phyloP scores from a whole-genome alignment of 2,113 vertebrate species.

The Hystrix brachyura region DNA sequence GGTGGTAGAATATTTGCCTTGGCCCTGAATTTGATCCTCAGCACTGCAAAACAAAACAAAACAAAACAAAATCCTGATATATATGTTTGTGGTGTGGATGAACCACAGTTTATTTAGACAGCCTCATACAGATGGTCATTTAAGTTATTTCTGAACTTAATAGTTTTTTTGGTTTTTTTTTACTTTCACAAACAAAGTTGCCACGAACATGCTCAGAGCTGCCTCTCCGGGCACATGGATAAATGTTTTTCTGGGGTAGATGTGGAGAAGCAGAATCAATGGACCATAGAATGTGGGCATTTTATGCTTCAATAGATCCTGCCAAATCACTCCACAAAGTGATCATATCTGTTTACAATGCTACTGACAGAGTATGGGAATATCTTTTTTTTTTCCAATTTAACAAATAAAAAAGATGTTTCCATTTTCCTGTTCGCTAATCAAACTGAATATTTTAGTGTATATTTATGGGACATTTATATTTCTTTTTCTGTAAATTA shows the following conservation, averaged over 20 bases:
- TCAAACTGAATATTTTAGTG: not conserved
- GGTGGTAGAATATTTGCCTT: not conserved
- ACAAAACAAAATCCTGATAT: not conserved
- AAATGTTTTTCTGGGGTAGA: not conserved
- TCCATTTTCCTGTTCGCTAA: not conserved
- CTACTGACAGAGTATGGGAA: not conserved
- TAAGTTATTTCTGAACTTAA: not conserved
- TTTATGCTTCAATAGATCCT: not conserved
- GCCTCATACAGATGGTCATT: not conserved
- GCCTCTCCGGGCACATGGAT: not conserved
- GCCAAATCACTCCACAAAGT: not conserved
- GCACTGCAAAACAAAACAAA: not conserved
- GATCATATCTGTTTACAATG: not conserved
- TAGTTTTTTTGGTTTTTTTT: not conserved
- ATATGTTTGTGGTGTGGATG: not conserved
- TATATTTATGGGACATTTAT: not conserved
- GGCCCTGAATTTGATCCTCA: not conserved
- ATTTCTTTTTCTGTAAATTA: slow-evolving; percentile 55
- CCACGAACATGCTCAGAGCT: not conserved
- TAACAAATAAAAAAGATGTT: not conserved
- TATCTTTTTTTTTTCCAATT: not conserved
- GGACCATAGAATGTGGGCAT: not conserved
- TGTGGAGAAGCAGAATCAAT: not conserved
- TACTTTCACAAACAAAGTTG: slow-evolving; percentile 11
- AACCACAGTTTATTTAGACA: not conserved